phyloP scores from a whole-genome alignment of 2,888 invertebrate species.

The Eupithecia dodoneata region DNA sequence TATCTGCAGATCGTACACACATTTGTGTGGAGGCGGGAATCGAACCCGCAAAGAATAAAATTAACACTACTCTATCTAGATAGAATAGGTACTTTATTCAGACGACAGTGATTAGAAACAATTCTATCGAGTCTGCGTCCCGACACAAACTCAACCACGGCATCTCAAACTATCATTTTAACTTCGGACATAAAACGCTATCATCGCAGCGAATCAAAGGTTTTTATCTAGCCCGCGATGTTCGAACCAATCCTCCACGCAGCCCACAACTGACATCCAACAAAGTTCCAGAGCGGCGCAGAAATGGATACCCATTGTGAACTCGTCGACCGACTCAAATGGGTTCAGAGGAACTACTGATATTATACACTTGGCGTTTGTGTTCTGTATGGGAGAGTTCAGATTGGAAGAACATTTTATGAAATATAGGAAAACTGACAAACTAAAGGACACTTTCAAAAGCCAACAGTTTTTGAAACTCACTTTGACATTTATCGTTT shows the following conservation, averaged over 20 bases:
- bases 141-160: neutral
- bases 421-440: neutral
- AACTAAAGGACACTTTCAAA: too few relatives aligned
- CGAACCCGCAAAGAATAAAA: too few relatives aligned
- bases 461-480: too few relatives aligned
- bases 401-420: neutral
- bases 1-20: too few relatives aligned
- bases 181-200: neutral
- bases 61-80: too few relatives aligned
- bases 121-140: neutral
- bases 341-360: neutral
- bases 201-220: neutral
- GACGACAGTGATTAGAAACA: neutral
- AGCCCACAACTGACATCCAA: neutral
- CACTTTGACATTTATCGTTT: too few relatives aligned
- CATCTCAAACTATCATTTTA: neutral
- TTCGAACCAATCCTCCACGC: neutral
- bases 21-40: too few relatives aligned
- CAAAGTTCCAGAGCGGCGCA: neutral
- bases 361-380: neutral
- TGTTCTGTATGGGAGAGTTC: neutral
- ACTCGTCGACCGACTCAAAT: neutral
- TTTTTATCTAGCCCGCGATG: constrained; percentile 1
- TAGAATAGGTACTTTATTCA: neutral
- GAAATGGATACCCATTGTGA: constrained; percentile 1